These are phyloP conservation scores for Fissipunctia ypsillon DNA, from an alignment of 2,888 invertebrate genomes.

Conservation along the genomic window DNA sequence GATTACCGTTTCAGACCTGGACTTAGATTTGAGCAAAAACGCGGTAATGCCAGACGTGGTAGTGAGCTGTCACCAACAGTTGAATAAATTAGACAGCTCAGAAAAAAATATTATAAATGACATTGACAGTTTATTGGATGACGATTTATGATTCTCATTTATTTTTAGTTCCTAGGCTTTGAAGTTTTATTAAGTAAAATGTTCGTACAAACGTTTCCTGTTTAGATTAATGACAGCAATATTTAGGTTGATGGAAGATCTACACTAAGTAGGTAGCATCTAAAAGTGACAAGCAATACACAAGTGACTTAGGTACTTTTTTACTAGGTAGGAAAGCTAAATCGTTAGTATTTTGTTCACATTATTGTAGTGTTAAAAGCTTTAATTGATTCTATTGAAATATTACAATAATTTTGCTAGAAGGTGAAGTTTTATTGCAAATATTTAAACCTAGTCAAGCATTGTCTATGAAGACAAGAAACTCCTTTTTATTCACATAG, in stretches of 20 bases:
- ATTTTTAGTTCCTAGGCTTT: constrained; percentile 38
- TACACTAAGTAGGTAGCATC: constrained; percentile 47
- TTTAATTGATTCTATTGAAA: constrained; percentile 66
- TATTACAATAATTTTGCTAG: constrained; percentile 61
- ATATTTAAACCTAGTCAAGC: not conserved
- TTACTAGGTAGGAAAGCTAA: constrained; percentile 27
- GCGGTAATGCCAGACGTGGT: constrained; percentile 84
- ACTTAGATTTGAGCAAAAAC: constrained; percentile 80
- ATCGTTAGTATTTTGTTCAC: constrained; percentile 40
- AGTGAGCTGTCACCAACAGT: constrained; percentile 83
- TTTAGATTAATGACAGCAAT: constrained; percentile 39
- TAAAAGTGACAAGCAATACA: constrained; percentile 46
- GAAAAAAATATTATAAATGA: constrained; percentile 77
- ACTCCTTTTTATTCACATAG: not conserved
- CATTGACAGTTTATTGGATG: constrained; percentile 79
- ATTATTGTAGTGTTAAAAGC: constrained; percentile 64
- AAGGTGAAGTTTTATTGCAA: constrained; percentile 50
- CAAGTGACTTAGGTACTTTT: constrained; percentile 29
- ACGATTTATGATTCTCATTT: constrained; percentile 79
- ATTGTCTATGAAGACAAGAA: not conserved
- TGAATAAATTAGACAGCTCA: constrained; percentile 67
- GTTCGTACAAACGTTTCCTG: constrained; percentile 57
- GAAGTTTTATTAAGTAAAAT: constrained; percentile 38
- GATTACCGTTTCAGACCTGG: constrained; percentile 74
- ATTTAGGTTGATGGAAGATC: constrained; percentile 43